Percentiles rank a stretch among this genome's conserved stretches.
phyloP scores from a whole-genome alignment of 2,113 vertebrate species.

The Hypocryptadius cinnamomeus region DNA sequence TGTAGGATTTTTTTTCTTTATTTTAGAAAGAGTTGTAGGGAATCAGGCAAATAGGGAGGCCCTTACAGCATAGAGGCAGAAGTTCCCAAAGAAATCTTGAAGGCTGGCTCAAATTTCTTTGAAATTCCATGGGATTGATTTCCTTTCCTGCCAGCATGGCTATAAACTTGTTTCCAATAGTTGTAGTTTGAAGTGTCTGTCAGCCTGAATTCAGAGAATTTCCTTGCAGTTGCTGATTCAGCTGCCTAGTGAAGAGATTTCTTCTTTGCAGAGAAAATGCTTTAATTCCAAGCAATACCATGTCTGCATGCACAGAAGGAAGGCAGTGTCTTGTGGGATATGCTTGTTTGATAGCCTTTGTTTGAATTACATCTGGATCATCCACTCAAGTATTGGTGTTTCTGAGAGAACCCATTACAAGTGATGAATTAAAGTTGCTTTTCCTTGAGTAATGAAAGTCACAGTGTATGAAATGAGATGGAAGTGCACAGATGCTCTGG shows the following conservation, averaged over 20 bases:
- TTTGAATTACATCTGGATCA: constrained; percentile 17
- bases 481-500: background rate
- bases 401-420: background rate
- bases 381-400: background rate
- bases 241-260: constrained; percentile 23
- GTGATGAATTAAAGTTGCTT: background rate
- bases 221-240: constrained; percentile 16
- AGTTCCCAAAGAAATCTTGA: background rate
- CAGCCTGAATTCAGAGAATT: background rate
- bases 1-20: background rate
- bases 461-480: background rate
- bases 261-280: constrained; percentile 32
- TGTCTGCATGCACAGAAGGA: constrained; percentile 7
- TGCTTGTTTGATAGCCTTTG: constrained; percentile 8
- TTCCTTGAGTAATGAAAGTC: background rate
- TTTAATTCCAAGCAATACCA: constrained; percentile 15
- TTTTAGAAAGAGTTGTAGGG: background rate
- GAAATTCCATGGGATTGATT: background rate
- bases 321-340: background rate
- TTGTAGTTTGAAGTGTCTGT: background rate
- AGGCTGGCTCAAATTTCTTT: background rate
- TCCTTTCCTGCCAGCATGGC: background rate
- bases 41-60: background rate
- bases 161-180: background rate
- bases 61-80: background rate